Base-by-base conservation (phyloP, 2,888 invertebrate genomes). In the Pristionchus entomophagus region DNA sequence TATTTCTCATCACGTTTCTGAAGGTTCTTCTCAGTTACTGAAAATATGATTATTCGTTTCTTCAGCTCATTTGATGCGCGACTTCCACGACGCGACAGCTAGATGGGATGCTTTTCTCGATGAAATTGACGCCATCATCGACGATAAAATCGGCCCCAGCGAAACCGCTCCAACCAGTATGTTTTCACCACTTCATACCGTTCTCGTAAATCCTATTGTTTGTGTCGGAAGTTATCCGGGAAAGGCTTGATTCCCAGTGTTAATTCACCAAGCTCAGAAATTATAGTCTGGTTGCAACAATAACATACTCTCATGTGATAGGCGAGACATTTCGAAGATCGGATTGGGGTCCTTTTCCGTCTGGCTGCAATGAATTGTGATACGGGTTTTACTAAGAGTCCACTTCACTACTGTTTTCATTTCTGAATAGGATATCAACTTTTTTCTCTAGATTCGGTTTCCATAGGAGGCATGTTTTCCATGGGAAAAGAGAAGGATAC, bases 21-120 rank as follows among this genome's bases (percentile, higher is more conserved):
- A n/a, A n/a, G n/a, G n/a, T n/a, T n/a, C n/a, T n/a, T n/a, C 45
- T 45, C 45, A 14, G 14, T 10, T 6, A 45, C 45, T 69, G 38
- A 6, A 69, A n/a, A 41, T 8, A 38, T 38, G 2, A 38, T 22
- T 38, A 45, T 14, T 10, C 35, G 38, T 12, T 22, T 35, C 5
- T 45, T 41, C 32, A 84, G 83, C 65, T 56, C 41, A 65, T 49
- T 22, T 84, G 32, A 65, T 65, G 17, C 83, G 65, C 10, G 83
- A 84, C n/a, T 84, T 84, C 19, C 22, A 32, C 83, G 83, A 84
- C 17, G 59, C 41, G 29, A 84, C 65, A n/a, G 83, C 83, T 0
- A 22, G 65, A 53, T 84, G 83, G 83, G 83, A 84, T 14, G 83
- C 83, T 0, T 84, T 84, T 84, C 65, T 84, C 38, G 83, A 84